Conservation (phyloP, 2,888 invertebrate species). For the Troides aeacus region DNA sequence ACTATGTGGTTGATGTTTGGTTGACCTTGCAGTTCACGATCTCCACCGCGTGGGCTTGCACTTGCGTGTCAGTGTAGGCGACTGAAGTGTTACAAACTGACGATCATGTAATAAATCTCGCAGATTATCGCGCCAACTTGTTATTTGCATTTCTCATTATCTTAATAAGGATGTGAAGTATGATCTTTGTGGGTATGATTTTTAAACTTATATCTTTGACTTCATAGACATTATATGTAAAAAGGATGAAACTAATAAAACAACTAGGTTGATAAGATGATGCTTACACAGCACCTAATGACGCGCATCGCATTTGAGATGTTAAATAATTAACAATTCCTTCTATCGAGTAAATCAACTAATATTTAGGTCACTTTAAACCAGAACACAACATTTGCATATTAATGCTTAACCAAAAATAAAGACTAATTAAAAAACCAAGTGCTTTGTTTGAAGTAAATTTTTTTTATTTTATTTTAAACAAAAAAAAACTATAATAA, state of each 20-base stretch:
- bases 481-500: background rate
- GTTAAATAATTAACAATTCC: no score
- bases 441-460: background rate
- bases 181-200: constrained; percentile 23
- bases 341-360: no score
- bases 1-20: constrained; percentile 9
- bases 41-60: constrained; percentile 37
- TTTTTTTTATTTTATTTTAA: background rate
- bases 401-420: no score
- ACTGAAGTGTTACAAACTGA: constrained; percentile 43
- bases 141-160: constrained; percentile 24
- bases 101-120: constrained; percentile 35
- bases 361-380: no score
- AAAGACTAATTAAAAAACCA: no score
- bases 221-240: no score
- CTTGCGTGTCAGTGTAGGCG: constrained; percentile 40
- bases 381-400: no score
- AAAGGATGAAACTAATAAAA: no score
- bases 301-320: no score
- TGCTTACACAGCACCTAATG: no score
- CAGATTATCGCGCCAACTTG: constrained; percentile 22
- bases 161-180: constrained; percentile 27
- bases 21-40: constrained; percentile 32
- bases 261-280: no score
- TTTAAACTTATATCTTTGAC: background rate